A percentile compares a stretch with the other conserved stretches of the same genome.
Conservation (phyloP, 2,888 invertebrate genomes). For the Noctua pronuba region DNA sequence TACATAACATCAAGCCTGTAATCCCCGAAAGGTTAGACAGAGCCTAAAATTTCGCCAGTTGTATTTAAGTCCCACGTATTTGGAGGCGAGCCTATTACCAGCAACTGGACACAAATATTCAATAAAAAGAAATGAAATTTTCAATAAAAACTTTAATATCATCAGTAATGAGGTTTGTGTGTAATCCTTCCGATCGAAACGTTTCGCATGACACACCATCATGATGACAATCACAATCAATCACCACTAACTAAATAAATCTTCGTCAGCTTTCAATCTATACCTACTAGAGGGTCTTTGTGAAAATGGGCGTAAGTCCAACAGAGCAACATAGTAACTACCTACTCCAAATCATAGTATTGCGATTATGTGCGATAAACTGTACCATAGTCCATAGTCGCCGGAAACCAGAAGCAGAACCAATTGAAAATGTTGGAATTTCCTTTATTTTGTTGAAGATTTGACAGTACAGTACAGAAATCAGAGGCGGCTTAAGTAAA, state of each 20-base stretch:
- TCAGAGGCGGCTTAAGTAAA: background rate
- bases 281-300: background rate
- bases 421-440: background rate
- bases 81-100: background rate
- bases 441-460: background rate
- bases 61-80: too few species aligned
- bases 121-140: background rate
- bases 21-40: too few species aligned
- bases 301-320: background rate
- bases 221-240: background rate
- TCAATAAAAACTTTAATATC: slow-evolving; percentile 6
- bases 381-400: background rate
- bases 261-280: background rate
- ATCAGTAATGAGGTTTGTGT: background rate
- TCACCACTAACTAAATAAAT: slow-evolving; percentile 8
- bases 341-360: background rate
- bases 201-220: background rate
- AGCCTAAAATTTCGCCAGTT: background rate
- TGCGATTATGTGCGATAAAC: background rate
- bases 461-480: background rate
- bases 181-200: slow-evolving; percentile 3
- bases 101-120: background rate
- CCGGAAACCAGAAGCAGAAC: background rate
- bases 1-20: too few species aligned
- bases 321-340: background rate